These are phyloP conservation scores for Thymelicus sylvestris DNA, from an alignment of 2,888 invertebrate species.

Conservation along the genomic window DNA sequence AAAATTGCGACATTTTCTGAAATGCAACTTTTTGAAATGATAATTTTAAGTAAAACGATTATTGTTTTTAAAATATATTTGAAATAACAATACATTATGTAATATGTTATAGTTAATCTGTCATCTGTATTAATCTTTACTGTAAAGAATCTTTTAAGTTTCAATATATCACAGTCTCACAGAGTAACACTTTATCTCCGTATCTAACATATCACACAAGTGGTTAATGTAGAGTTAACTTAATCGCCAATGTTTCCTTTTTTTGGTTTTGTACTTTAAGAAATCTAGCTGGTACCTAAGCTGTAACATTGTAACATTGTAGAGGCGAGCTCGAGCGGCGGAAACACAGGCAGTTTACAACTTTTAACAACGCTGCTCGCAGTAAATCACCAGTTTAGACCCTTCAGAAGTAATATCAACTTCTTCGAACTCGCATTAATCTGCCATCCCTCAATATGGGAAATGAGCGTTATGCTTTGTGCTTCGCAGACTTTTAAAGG, in stretches of 20 bases:
- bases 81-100: too few species aligned
- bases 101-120: too few species aligned
- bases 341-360: conserved; percentile 82
- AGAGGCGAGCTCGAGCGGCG: conserved; percentile 61
- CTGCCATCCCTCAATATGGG: conserved; percentile 77
- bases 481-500: conserved; percentile 48
- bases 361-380: conserved; percentile 79
- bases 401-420: conserved; percentile 82
- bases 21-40: too few species aligned
- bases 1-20: too few species aligned
- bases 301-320: conserved; percentile 22
- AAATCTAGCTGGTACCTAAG: neutral
- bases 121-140: too few species aligned
- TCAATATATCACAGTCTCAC: neutral
- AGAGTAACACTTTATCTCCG: too few species aligned
- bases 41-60: too few species aligned
- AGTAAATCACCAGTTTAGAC: conserved; percentile 79
- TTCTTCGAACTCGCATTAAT: conserved; percentile 83
- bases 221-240: neutral
- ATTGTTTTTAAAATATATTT: too few species aligned
- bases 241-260: neutral
- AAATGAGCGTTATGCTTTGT: conserved; percentile 64
- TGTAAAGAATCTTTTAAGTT: too few species aligned
- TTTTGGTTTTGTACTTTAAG: neutral
- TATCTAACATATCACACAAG: neutral